Evolutionary conservation across 1,140 invertebrate species (phyloP).

Genomic region (Microplitis demolitor): DNA sequence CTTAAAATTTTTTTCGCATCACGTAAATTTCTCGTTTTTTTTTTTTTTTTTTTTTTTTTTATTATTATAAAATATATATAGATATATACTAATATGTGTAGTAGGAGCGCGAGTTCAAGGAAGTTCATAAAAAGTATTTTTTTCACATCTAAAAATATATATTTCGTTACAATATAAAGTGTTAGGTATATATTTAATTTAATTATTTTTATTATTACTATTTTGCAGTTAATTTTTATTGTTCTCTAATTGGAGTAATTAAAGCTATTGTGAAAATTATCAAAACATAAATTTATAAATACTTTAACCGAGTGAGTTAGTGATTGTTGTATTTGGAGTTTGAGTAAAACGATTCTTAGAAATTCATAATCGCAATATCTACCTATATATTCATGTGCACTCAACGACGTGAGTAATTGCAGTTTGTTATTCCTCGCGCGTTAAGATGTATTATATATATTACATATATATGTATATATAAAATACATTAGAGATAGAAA

Average conservation of each 20-base stretch:
- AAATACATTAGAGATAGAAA: background rate
- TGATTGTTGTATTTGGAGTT: background rate
- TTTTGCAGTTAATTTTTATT: background rate
- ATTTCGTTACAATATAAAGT: too few species aligned
- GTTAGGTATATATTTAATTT: background rate
- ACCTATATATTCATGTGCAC: background rate
- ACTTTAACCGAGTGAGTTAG: background rate
- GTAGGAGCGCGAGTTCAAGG: background rate
- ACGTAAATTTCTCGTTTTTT: background rate
- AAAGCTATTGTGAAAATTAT: too few species aligned
- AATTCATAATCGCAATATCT: background rate
- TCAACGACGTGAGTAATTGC: constrained; percentile 1
- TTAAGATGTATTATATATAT: too few species aligned
- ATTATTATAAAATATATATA: background rate
- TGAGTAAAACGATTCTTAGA: background rate
- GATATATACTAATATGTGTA: too few species aligned
- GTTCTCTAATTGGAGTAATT: background rate
- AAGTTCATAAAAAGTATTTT: background rate
- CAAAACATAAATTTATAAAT: too few species aligned
- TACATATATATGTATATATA: background rate
- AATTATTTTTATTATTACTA: background rate
- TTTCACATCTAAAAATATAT: too few species aligned
- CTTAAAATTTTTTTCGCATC: background rate
- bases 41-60: too few species aligned
- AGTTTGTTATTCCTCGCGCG: background rate